A percentile compares a stretch with the other conserved stretches of the same genome.
phyloP scores from a whole-genome alignment of 2,113 vertebrate genomes.

The Melanostigma gelatinosum region DNA sequence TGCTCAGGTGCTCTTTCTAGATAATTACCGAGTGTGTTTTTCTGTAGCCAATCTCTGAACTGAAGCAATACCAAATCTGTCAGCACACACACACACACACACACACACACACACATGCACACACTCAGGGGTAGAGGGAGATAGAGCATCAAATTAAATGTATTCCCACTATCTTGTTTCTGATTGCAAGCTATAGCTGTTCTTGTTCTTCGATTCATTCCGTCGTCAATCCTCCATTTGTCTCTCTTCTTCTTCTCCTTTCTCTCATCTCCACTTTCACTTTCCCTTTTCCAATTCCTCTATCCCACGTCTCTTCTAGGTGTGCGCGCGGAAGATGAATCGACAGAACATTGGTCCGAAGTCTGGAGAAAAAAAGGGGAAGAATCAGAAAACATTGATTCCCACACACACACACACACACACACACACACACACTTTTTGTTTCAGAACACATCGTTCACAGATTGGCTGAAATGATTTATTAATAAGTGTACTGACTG shows the following conservation, averaged over 20 bases:
- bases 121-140: background rate
- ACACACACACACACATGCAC: conserved; percentile 45
- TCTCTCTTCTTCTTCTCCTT: background rate
- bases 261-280: background rate
- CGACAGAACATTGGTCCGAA: conserved; percentile 56
- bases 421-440: background rate
- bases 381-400: conserved; percentile 57
- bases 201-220: conserved; percentile 5
- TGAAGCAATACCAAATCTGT: conserved; percentile 65
- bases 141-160: conserved; percentile 64
- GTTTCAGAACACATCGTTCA: conserved; percentile 56
- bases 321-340: conserved; percentile 26
- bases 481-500: conserved; percentile 35
- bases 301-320: conserved; percentile 3
- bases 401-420: background rate
- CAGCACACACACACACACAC: conserved; percentile 39
- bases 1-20: conserved; percentile 75
- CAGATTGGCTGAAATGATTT: conserved; percentile 60
- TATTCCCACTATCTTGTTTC: conserved; percentile 57
- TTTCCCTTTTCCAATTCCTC: conserved; percentile 8
- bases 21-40: conserved; percentile 75
- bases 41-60: conserved; percentile 59
- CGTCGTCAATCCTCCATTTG: conserved; percentile 17
- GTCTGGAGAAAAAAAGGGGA: conserved; percentile 17
- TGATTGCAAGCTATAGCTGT: conserved; percentile 40